Base-by-base conservation (phyloP, 2,888 invertebrate genomes). In the Hypomecis punctinalis region DNA sequence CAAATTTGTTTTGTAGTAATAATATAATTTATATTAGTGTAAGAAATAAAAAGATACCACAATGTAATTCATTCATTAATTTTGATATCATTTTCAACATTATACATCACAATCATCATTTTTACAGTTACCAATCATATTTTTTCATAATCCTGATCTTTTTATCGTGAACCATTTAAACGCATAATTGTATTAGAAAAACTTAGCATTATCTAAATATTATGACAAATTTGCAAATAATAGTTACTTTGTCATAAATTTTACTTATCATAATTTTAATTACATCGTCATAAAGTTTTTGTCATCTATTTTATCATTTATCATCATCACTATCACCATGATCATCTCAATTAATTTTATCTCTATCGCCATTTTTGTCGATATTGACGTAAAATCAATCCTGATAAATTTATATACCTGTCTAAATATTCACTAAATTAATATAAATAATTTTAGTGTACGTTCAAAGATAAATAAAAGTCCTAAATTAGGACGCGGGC, bases 401-500 rank as follows among this genome's bases (percentile, higher is more conserved):
- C 3, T 23, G n/a, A 23, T 3, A 23, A 23, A 23, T 23, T 23
- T 23, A 23, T 23, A 23, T 23, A 23, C 1, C 23, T 23, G 3
- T 23, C 23, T 23, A 2, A 7, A 5, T n/a, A n/a, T n/a, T 35
- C 33, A 48, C 35, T n/a, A 35, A 7, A 5, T 10, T 35, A 5
- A 11, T 35, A 39, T 37, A 53, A 43, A 39, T 53, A 13, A 33
- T 46, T 48, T 56, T 49, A 40, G 23, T 2, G 23, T 23, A 23
- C 1, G 56, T 57, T 47, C 61, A 63, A 71, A 67, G 70, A 58
- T 68, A 57, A 54, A 61, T 10, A 23, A n/a, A 63, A 78, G 79
- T 88, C 88, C 87, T 88, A 88, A 87, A 88, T 88, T 88, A 88
- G 87, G 89, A 85, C 80, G 7, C 8, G 76, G 85, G 76, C 84